phyloP scores from a whole-genome alignment of 2,888 invertebrate genomes.

The Agonopterix subpropinquella region DNA sequence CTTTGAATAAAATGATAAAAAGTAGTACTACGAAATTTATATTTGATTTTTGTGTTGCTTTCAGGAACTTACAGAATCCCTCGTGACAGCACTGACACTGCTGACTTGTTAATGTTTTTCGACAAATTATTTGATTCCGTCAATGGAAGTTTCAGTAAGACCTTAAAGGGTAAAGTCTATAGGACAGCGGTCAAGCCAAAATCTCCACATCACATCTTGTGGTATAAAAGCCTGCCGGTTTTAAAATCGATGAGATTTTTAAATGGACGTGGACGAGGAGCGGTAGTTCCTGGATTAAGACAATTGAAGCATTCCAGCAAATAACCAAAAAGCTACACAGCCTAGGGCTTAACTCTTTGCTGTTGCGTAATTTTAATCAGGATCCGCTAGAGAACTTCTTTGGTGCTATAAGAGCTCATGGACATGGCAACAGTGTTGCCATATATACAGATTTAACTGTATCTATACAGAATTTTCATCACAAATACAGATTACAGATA shows the following conservation, averaged over 20 bases:
- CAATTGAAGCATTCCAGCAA: slow-evolving; percentile 9
- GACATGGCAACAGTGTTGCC: too few relatives aligned
- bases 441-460: too few relatives aligned
- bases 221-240: slow-evolving; percentile 8
- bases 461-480: too few relatives aligned
- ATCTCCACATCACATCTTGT: slow-evolving; percentile 12
- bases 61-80: slow-evolving; percentile 1
- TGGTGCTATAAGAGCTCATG: too few relatives aligned
- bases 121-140: too few relatives aligned
- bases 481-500: too few relatives aligned
- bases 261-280: too few relatives aligned
- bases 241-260: slow-evolving; percentile 13
- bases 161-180: slow-evolving; percentile 7
- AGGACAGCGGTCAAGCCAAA: slow-evolving; percentile 11
- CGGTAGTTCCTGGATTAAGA: slow-evolving; percentile 13
- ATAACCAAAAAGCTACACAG: slow-evolving; percentile 1
- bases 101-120: too few relatives aligned
- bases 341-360: slow-evolving; percentile 3
- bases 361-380: slow-evolving; percentile 12
- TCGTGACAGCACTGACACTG: slow-evolving; percentile 3
- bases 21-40: background rate
- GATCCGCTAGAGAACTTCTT: too few relatives aligned
- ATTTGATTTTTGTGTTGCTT: too few relatives aligned
- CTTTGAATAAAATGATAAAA: too few relatives aligned
- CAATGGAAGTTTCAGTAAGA: slow-evolving; percentile 2